These are phyloP conservation scores for Hetaerina titia DNA, from an alignment of 2,888 invertebrate genomes.

Conservation along the genomic window DNA sequence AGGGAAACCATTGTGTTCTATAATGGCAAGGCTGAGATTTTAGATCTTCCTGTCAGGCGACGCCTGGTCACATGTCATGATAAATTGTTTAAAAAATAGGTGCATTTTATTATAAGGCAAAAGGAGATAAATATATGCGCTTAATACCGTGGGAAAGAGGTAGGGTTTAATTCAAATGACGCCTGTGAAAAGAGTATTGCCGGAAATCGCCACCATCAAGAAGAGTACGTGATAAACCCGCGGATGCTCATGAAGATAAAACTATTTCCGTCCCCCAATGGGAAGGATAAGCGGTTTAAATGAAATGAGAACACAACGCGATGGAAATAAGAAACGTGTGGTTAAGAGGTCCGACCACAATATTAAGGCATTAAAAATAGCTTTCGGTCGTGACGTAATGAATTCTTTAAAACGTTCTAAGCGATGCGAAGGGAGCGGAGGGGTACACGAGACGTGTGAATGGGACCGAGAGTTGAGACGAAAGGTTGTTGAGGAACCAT, in stretches of 20 bases:
- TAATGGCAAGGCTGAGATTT: not conserved
- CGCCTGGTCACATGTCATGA: not conserved
- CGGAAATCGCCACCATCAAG: not conserved
- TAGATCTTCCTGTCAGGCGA: not conserved
- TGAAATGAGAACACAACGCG: too few species aligned
- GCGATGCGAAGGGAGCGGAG: not conserved
- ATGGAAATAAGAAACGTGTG: too few species aligned
- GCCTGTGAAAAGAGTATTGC: not conserved
- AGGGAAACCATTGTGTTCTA: not conserved
- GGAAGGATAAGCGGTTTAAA: too few species aligned
- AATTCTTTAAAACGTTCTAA: too few species aligned
- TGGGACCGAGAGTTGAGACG: not conserved
- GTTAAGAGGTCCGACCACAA: too few species aligned
- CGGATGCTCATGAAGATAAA: too few species aligned
- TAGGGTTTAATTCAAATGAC: not conserved
- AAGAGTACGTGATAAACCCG: not conserved
- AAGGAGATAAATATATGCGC: not conserved
- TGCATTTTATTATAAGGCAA: not conserved
- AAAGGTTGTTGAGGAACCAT: not conserved
- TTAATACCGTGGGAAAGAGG: not conserved
- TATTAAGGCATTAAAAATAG: too few species aligned
- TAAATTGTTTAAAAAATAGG: not conserved
- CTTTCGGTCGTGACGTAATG: too few species aligned
- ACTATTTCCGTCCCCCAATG: too few species aligned
- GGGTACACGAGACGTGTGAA: not conserved